Conservation (phyloP, 2,113 vertebrate species). For the Trichomycterus rosablanca region DNA sequence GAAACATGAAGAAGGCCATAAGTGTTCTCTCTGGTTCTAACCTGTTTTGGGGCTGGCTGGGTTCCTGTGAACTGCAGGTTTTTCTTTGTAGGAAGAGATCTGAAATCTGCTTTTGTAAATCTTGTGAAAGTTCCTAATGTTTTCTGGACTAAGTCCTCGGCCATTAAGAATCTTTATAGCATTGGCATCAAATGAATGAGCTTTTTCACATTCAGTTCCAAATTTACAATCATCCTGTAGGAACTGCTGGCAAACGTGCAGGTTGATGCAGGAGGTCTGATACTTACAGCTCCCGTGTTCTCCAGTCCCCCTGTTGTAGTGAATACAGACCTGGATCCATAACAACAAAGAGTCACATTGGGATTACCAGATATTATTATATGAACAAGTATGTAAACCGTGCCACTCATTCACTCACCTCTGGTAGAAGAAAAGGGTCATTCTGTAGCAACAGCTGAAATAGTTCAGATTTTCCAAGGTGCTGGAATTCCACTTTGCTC, state of each 20-base stretch:
- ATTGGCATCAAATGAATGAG: slow-evolving; percentile 45
- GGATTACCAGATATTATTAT: too few relatives aligned
- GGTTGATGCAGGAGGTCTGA: slow-evolving; percentile 55
- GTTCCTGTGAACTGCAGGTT: neutral
- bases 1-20: neutral
- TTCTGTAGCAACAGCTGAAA: slow-evolving; percentile 71
- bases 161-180: slow-evolving; percentile 44
- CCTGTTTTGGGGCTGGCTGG: slow-evolving; percentile 2
- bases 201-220: slow-evolving; percentile 54
- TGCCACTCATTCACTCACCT: slow-evolving; percentile 55
- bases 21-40: slow-evolving; percentile 1
- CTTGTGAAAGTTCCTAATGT: slow-evolving; percentile 41
- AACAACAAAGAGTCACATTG: too few relatives aligned
- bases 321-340: slow-evolving; percentile 58
- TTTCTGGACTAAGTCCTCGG: slow-evolving; percentile 51
- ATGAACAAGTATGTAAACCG: too few relatives aligned
- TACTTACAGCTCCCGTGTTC: slow-evolving; percentile 62
- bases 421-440: slow-evolving; percentile 64
- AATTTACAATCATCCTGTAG: slow-evolving; percentile 62
- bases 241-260: slow-evolving; percentile 67
- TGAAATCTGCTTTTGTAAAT: slow-evolving; percentile 65
- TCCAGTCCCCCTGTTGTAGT: slow-evolving; percentile 68
- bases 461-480: slow-evolving; percentile 55
- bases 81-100: slow-evolving; percentile 41
- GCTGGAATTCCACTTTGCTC: slow-evolving; percentile 31